These are phyloP conservation scores for Pocota personata DNA, from an alignment of 2,888 invertebrate genomes.

Conservation along the genomic window DNA sequence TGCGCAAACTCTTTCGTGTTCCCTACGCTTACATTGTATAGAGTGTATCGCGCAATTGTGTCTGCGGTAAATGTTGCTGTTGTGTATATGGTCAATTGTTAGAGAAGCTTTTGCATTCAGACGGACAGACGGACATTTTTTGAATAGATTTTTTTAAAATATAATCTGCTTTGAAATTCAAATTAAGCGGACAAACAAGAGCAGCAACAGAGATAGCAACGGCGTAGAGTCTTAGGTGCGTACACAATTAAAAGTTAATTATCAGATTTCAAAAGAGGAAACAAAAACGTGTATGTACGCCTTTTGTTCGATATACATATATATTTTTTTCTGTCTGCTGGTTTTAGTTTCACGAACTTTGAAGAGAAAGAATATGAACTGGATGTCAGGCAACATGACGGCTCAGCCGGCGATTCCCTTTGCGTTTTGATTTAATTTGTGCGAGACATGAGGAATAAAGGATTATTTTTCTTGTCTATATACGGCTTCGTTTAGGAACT, in stretches of 20 bases:
- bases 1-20: constrained; percentile 16
- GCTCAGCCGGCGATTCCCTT: no score
- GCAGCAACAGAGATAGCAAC: neutral
- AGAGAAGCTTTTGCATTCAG: neutral
- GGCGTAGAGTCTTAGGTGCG: constrained; percentile 28
- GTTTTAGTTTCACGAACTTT: neutral
- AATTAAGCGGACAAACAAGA: constrained; percentile 38
- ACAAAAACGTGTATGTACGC: neutral
- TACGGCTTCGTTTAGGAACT: no score
- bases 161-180: constrained; percentile 34
- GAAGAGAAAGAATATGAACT: neutral
- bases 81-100: constrained; percentile 42
- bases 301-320: neutral
- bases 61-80: constrained; percentile 9
- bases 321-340: neutral
- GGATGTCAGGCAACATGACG: neutral
- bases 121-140: constrained; percentile 16
- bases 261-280: constrained; percentile 11
- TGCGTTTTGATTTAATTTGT: no score
- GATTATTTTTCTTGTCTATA: no score
- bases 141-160: constrained; percentile 11
- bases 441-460: no score
- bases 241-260: constrained; percentile 61
- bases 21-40: neutral
- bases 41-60: constrained; percentile 12